Conservation (phyloP, 2,797 vertebrate genomes). For the Characodon lateralis region DNA sequence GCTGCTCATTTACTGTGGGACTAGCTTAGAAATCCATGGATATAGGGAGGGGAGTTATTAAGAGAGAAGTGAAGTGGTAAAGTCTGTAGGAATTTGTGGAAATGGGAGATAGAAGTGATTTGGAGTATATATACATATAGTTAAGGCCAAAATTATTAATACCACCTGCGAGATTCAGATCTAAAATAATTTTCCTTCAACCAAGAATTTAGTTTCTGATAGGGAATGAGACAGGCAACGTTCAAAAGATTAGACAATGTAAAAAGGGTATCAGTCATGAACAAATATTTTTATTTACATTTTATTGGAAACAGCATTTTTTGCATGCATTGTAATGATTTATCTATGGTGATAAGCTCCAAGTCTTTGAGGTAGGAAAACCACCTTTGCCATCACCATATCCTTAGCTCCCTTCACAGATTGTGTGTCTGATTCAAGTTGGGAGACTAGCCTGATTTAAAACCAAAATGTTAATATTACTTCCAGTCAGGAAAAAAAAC, state of each 20-base stretch:
- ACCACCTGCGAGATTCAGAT: neutral
- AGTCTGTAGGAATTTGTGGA: constrained; percentile 37
- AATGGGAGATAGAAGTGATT: constrained; percentile 41
- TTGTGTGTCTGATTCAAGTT: neutral
- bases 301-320: neutral
- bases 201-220: neutral
- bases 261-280: neutral
- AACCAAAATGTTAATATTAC: neutral
- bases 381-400: no score
- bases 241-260: neutral
- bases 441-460: neutral
- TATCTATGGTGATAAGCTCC: neutral
- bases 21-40: constrained; percentile 28
- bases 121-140: no score
- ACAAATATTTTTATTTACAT: neutral
- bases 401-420: neutral
- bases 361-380: neutral
- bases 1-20: constrained; percentile 31
- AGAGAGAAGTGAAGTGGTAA: constrained; percentile 32
- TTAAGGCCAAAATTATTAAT: neutral
- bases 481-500: neutral
- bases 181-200: constrained; percentile 1
- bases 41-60: constrained; percentile 12
- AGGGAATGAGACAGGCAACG: neutral
- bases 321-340: neutral